Evolutionary conservation across 1,140 invertebrate species (phyloP), one percentile per base, ranked within the genome.

Genomic region (Calephelis virginiensis): DNA sequence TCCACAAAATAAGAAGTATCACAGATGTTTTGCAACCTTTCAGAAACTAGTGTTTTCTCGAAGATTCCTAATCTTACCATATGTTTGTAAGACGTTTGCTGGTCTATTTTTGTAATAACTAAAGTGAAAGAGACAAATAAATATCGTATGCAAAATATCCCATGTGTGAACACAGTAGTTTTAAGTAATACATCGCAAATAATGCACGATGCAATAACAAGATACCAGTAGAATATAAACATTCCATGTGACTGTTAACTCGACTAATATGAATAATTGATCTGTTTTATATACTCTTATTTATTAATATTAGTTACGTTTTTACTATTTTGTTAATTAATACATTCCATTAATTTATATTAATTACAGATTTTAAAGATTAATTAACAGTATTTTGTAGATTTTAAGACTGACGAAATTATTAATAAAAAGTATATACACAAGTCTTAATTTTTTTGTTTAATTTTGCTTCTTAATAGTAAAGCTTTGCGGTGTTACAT

Each of bases 391-490:
- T 88, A 90, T 90, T 87, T 86, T 72, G 81, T 89, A 90, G 83
- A 79, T 81, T 69, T 82, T 90, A 90, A 90, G 87, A 89, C 87
- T 90, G 87, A 90, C 81, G 87, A 82, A 72, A 81, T 78, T 83
- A 85, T 85, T 79, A 81, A 77, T 74, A 80, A 73, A 82, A 78
- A 86, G 84, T 87, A 88, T 88, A 83, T 86, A 82, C 28, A 56
- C 14, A 56, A 37, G 53, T 75, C 76, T 73, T 73, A 49, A 69
- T 78, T 73, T 63, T 77, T 72, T 75, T 68, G 73, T 43, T 64
- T 72, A 66, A 67, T 28, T 56, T 28, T 56, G 53, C 53, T 56
- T 56, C 53, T 56, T 56, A 56, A 37, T 56, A 56, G 53, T 56
- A 56, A 56, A 14, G 53, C 53, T 56, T 56, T 56, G 12, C 14